A percentile compares a stretch with the other conserved stretches of the same genome.
Evolutionary conservation across 2,113 vertebrate genomes (phyloP).

Genomic region (Sander vitreus): DNA sequence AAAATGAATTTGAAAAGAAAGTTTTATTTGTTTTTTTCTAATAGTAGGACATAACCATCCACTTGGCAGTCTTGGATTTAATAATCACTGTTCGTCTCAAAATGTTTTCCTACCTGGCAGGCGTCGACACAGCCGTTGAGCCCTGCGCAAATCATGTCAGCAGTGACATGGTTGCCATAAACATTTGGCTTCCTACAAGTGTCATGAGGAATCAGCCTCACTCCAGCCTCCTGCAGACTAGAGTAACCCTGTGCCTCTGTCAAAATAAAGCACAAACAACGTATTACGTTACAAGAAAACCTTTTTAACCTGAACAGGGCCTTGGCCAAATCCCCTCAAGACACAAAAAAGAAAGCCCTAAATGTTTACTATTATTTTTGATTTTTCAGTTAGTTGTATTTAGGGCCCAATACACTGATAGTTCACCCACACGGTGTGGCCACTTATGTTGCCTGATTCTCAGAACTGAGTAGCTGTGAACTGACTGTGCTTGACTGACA

Average conservation of each 20-base stretch:
- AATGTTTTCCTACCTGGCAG: conserved; percentile 89
- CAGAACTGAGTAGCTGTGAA: not conserved
- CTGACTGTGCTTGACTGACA: not conserved
- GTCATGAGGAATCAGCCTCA: conserved; percentile 86
- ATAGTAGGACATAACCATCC: not conserved
- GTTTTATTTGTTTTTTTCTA: not conserved
- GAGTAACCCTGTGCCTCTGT: conserved; percentile 86
- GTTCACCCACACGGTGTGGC: not conserved
- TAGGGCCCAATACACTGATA: not conserved
- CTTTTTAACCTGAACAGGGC: too few relatives aligned
- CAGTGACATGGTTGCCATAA: conserved; percentile 89
- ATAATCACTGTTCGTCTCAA: not conserved
- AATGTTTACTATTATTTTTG: not conserved
- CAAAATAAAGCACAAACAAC: conserved; percentile 32
- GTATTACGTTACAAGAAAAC: not conserved
- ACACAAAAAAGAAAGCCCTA: not conserved
- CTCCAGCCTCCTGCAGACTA: conserved; percentile 86
- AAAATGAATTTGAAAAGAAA: too few relatives aligned
- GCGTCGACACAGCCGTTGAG: conserved; percentile 88
- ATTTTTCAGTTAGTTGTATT: not conserved
- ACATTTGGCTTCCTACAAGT: conserved; percentile 88
- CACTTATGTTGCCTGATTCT: not conserved
- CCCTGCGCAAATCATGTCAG: conserved; percentile 94
- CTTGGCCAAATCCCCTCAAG: not conserved
- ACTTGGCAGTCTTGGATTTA: not conserved